Conservation (phyloP, 2,797 vertebrate species). For the Sebastes steindachneri region DNA sequence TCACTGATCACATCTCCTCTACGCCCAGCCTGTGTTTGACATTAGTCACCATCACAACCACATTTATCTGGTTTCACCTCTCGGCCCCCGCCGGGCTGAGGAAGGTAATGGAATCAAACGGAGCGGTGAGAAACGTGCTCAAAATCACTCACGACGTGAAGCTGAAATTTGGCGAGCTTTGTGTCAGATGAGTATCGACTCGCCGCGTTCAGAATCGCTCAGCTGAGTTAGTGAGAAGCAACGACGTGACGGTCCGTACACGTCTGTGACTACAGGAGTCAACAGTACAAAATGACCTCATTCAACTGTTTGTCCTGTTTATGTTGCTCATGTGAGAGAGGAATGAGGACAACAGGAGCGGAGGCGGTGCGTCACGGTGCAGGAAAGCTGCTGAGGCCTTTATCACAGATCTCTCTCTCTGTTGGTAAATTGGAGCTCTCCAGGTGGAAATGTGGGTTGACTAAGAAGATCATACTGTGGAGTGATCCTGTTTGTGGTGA, state of each 20-base stretch:
- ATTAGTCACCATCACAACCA: not conserved
- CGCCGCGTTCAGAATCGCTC: not conserved
- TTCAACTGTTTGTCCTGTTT: not conserved
- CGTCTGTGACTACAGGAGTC: not conserved
- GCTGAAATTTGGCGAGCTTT: not conserved
- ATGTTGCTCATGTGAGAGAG: not conserved
- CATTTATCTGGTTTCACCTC: not conserved
- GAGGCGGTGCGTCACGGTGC: not conserved
- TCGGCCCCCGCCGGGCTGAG: not conserved
- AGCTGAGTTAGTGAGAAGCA: not conserved
- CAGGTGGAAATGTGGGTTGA: not conserved
- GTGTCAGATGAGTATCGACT: not conserved
- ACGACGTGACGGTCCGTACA: not conserved
- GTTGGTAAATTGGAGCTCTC: not conserved
- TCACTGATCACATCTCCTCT: slow-evolving; percentile 11
- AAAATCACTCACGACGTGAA: not conserved
- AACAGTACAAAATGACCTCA: not conserved
- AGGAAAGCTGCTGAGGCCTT: not conserved
- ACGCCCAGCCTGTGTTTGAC: not conserved
- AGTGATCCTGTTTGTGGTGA: not conserved
- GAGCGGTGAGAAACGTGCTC: not conserved
- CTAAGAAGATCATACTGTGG: not conserved
- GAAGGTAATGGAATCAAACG: not conserved
- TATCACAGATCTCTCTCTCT: not conserved
- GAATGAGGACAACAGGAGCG: not conserved